phyloP scores from a whole-genome alignment of 2,113 vertebrate species.

The Mohoua ochrocephala region DNA sequence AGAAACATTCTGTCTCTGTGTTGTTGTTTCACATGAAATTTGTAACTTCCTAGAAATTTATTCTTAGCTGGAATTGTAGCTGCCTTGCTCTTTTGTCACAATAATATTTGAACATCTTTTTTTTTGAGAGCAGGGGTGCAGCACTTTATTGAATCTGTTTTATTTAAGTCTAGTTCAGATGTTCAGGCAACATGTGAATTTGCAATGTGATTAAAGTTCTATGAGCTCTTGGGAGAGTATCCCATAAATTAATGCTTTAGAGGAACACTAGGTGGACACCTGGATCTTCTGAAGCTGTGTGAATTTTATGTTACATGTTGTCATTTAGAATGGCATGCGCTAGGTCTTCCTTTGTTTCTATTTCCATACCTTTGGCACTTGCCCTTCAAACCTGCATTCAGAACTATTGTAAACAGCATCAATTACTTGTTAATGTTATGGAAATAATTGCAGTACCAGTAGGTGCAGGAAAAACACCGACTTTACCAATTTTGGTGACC shows the following conservation, averaged over 20 bases:
- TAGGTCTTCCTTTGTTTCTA: not conserved
- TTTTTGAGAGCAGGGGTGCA: not conserved
- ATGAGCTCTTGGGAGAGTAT: not conserved
- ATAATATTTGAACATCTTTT: not conserved
- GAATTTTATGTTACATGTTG: not conserved
- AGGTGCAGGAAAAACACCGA: not conserved
- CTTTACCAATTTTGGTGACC: not conserved
- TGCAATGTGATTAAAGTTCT: not conserved
- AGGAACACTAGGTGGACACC: constrained; percentile 37
- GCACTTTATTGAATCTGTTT: not conserved
- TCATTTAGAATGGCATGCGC: not conserved
- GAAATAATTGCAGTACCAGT: not conserved
- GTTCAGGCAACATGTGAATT: not conserved
- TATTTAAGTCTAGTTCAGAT: not conserved
- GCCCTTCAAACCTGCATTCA: not conserved
- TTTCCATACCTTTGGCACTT: not conserved
- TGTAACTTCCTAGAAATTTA: not conserved
- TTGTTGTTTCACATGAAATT: not conserved
- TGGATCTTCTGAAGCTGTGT: constrained; percentile 28
- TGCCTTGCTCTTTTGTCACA: not conserved
- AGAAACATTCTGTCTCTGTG: not conserved
- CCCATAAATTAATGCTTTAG: not conserved
- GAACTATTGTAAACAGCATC: not conserved
- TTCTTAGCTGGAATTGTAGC: not conserved
- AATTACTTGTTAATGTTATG: not conserved